Conservation (phyloP, 1,140 invertebrate species). For the Callitettix versicolor region DNA sequence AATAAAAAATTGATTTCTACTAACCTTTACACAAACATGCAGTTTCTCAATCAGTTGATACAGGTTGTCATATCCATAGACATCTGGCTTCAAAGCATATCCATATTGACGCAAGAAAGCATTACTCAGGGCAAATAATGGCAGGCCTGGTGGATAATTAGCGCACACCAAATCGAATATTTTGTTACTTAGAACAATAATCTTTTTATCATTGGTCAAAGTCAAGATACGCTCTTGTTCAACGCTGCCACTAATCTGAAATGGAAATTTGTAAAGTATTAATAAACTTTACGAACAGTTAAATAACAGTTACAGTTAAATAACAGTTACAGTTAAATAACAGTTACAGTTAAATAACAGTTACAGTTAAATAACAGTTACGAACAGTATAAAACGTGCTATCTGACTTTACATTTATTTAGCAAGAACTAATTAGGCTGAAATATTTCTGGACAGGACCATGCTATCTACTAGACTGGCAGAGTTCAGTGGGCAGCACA, state of each 20-base stretch:
- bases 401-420: background rate
- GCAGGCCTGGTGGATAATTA: slow-evolving; percentile 32
- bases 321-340: slow-evolving; percentile 20
- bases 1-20: too few species aligned
- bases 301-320: background rate
- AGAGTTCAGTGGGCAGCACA: too few species aligned
- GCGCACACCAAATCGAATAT: slow-evolving; percentile 39
- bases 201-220: slow-evolving; percentile 41
- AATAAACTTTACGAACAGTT: too few species aligned
- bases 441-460: too few species aligned
- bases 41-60: slow-evolving; percentile 43
- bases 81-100: slow-evolving; percentile 43
- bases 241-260: slow-evolving; percentile 40
- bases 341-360: background rate
- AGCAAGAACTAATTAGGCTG: background rate
- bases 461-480: too few species aligned
- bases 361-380: background rate
- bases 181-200: slow-evolving; percentile 45
- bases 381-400: background rate
- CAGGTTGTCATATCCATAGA: slow-evolving; percentile 41
- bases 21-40: slow-evolving; percentile 38
- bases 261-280: background rate
- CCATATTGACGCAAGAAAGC: slow-evolving; percentile 45
- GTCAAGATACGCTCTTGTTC: slow-evolving; percentile 45
- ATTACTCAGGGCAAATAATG: slow-evolving; percentile 37